These are phyloP conservation scores for Mus minutoides DNA, from an alignment of 2,797 vertebrate species.

Conservation along the genomic window DNA sequence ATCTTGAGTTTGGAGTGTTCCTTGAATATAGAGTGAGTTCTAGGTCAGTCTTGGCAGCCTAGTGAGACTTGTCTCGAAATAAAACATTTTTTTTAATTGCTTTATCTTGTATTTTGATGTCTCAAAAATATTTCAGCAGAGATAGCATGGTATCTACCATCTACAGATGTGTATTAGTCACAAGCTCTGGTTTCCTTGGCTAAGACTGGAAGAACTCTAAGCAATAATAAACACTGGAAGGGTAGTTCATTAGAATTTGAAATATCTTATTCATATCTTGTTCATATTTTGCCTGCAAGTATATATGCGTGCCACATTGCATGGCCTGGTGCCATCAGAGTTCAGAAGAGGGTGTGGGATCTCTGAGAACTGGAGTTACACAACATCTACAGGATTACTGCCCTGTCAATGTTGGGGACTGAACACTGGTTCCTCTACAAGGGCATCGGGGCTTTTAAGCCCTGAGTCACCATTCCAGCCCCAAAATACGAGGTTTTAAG, in stretches of 20 bases:
- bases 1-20: background rate
- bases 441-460: background rate
- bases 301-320: background rate
- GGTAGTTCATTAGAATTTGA: background rate
- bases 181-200: background rate
- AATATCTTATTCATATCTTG: slow-evolving; percentile 8
- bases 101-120: background rate
- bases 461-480: background rate
- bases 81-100: background rate
- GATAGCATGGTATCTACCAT: slow-evolving; percentile 23
- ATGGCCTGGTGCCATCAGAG: background rate
- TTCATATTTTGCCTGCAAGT: too few species aligned
- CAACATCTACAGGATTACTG: background rate
- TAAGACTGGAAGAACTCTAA: background rate
- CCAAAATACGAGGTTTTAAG: background rate
- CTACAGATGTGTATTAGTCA: background rate
- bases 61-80: background rate
- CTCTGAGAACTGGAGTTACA: background rate
- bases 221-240: slow-evolving; percentile 39
- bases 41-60: background rate
- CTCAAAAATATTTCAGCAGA: slow-evolving; percentile 28
- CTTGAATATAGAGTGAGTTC: background rate
- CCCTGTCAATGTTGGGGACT: background rate
- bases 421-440: background rate
- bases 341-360: background rate